These are phyloP conservation scores for Stichopus chloronotus DNA, from an alignment of 35 echinoderm and acorn worm species.

Conservation along the genomic window DNA sequence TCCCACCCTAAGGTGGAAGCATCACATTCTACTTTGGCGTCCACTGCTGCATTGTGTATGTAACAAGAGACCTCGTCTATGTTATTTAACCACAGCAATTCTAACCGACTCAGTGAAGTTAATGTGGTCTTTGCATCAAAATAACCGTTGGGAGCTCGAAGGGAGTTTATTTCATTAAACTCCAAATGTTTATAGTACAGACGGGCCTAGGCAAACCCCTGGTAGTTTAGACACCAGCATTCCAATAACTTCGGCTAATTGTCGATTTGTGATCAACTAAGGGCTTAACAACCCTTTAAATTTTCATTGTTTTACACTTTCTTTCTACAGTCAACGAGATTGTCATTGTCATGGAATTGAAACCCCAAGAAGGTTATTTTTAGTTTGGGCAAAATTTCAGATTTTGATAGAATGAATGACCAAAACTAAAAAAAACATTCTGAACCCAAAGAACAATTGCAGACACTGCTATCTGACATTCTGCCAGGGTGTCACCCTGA, in stretches of 20 bases:
- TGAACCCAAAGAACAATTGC: constrained; percentile 22
- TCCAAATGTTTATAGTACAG: constrained; percentile 42
- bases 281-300: no score
- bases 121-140: constrained; percentile 40
- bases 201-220: constrained; percentile 37
- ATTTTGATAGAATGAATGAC: constrained; percentile 53
- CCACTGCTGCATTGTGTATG: constrained; percentile 32
- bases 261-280: neutral
- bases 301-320: constrained; percentile 28
- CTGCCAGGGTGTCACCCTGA: constrained; percentile 48
- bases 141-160: constrained; percentile 14
- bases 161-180: constrained; percentile 26
- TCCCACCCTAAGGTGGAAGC: constrained; percentile 1
- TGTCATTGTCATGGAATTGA: neutral
- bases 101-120: constrained; percentile 30
- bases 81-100: constrained; percentile 42
- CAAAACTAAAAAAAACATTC: constrained; percentile 31
- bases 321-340: neutral
- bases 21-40: neutral
- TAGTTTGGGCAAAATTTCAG: constrained; percentile 35
- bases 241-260: constrained; percentile 40
- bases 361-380: constrained; percentile 44
- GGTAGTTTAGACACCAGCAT: constrained; percentile 34
- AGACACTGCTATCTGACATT: constrained; percentile 21
- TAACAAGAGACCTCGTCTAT: constrained; percentile 37